Base-by-base conservation (phyloP, 2,113 vertebrate species). In the Galemys pyrenaicus region DNA sequence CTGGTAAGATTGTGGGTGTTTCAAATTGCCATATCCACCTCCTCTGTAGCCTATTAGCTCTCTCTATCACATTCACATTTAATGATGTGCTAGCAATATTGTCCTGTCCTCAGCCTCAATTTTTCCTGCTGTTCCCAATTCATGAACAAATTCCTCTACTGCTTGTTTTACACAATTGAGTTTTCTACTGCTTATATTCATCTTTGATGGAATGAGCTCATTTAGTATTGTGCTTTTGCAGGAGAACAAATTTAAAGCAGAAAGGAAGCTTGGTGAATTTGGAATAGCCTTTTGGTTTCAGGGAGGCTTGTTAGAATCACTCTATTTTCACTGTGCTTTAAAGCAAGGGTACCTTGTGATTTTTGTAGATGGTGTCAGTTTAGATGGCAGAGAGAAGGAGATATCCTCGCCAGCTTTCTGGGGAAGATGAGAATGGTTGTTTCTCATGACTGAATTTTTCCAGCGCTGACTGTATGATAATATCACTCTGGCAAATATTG, bases 401-500 rank as follows among this genome's bases (percentile, higher is more conserved):
- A 75, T 44, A 77, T 54, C 65, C 83, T 68, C 20, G 77, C 67
- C 41, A n/a, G 28, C 39, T 60, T 86, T 95, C 41, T 87, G 83
- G 79, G 82, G 75, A 87, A 68, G 81, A 83, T 78, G 75, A 81
- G 67, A 75, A 92, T 73, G 82, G 28, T 49, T 79, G 67, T 75
- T 93, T 91, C 80, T 81, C 60, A 82, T 93, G 95, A 95, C 71
- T 96, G 71, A 74, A 17, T 49, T 94, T 96, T 96, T 94, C 94
- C 96, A 89, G 32, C 84, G 71, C 92, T 87, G 74, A 94, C 91
- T 71, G 2, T 77, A n/a, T 87, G 46, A 68, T 68, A 88, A 0
- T 82, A 30, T 92, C 86, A 46, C 58, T 81, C 30, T 91, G 93
- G 89, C 93, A 96, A 87, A 93, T 84, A 93, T n/a, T 92, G 87